phyloP scores from a whole-genome alignment of 2,113 vertebrate species.

The Heterocephalus glaber region DNA sequence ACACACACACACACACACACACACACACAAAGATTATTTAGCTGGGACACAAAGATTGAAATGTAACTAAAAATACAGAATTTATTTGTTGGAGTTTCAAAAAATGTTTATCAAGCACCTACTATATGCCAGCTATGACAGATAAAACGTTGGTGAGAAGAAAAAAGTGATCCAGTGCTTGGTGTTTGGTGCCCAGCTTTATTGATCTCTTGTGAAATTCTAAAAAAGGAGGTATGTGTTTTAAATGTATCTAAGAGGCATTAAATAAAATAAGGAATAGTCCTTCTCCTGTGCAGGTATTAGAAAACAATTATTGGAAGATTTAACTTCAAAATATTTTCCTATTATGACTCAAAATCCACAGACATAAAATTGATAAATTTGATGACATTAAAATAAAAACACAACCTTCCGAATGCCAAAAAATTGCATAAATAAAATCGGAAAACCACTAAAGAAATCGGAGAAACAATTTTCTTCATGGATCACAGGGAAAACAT shows the following conservation, averaged over 20 bases:
- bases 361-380: neutral
- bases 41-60: neutral
- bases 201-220: neutral
- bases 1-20: too few relatives aligned
- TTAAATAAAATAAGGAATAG: slow-evolving; percentile 26
- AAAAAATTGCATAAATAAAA: neutral
- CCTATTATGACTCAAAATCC: neutral
- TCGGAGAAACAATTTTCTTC: neutral
- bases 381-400: neutral
- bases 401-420: neutral
- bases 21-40: neutral
- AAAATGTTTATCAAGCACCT: neutral
- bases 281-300: neutral
- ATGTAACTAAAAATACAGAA: neutral
- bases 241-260: neutral
- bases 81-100: slow-evolving; percentile 29
- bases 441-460: neutral
- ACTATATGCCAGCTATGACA: neutral
- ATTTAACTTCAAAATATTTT: neutral
- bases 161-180: neutral
- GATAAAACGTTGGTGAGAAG: neutral
- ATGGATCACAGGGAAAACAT: neutral
- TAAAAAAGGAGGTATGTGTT: slow-evolving; percentile 15
- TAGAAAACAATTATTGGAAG: neutral
- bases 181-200: neutral